Evolutionary conservation across 2,797 vertebrate species (phyloP).

Genomic region (Argentina silus): DNA sequence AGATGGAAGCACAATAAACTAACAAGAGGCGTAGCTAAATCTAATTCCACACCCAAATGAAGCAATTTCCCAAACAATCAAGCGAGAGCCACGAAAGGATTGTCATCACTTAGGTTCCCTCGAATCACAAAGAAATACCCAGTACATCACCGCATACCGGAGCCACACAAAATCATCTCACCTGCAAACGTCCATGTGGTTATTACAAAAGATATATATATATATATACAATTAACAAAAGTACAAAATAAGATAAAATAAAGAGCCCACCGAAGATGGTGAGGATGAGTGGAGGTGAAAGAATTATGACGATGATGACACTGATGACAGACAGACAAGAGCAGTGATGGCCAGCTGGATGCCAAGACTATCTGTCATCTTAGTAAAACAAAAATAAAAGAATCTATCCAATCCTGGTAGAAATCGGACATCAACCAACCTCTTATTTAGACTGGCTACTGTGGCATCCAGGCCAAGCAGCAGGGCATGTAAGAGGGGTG

Average conservation of each 20-base stretch:
- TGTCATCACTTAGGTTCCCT: constrained; percentile 45
- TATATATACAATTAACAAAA: too few relatives aligned
- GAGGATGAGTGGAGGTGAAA: too few relatives aligned
- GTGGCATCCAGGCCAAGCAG: not conserved
- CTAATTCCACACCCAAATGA: constrained; percentile 42
- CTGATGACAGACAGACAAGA: too few relatives aligned
- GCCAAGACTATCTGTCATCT: too few relatives aligned
- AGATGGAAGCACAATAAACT: constrained; percentile 11
- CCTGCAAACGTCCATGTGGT: constrained; percentile 6
- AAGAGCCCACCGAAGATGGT: too few relatives aligned
- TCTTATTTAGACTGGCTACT: not conserved
- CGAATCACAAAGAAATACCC: constrained; percentile 53
- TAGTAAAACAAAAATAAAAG: too few relatives aligned
- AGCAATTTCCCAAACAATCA: constrained; percentile 56
- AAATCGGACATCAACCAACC: not conserved
- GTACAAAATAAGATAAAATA: too few relatives aligned
- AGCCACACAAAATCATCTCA: constrained; percentile 49
- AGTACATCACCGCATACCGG: constrained; percentile 46
- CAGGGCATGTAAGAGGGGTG: not conserved
- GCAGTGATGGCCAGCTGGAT: too few relatives aligned
- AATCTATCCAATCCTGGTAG: not conserved
- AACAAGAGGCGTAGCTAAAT: constrained; percentile 29
- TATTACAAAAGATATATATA: too few relatives aligned
- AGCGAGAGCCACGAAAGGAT: constrained; percentile 34
- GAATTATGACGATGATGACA: too few relatives aligned